phyloP scores from a whole-genome alignment of 2,888 invertebrate genomes.

The Chaitophorus viminalis region DNA sequence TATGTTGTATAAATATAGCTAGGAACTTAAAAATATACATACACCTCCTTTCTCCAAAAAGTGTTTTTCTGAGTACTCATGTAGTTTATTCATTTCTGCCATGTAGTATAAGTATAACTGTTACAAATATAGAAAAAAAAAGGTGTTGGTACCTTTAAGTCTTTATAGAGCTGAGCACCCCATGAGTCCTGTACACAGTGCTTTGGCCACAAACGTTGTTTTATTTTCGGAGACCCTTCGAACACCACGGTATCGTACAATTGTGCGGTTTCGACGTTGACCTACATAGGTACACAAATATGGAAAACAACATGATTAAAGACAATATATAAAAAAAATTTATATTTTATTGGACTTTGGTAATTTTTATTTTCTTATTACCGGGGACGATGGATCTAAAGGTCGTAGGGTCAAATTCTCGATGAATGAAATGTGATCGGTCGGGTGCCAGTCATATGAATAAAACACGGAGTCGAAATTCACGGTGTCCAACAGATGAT shows the following conservation, averaged over 20 bases:
- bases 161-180: conserved; percentile 93
- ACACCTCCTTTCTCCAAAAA: too few species aligned
- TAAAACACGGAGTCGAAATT: conserved; percentile 90
- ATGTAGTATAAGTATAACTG: not conserved
- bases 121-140: not conserved
- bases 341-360: not conserved
- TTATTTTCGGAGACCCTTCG: conserved; percentile 84
- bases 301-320: not conserved
- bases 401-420: conserved; percentile 86
- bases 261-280: conserved; percentile 79
- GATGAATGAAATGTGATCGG: conserved; percentile 94
- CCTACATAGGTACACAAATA: conserved; percentile 68
- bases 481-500: conserved; percentile 81
- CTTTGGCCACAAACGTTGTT: conserved; percentile 92
- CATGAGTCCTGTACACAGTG: conserved; percentile 96
- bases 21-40: too few species aligned
- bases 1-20: too few species aligned
- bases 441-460: conserved; percentile 97
- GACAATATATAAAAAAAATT: not conserved
- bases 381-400: conserved; percentile 78
- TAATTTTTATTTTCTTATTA: conserved; percentile 67
- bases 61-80: too few species aligned
- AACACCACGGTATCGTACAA: conserved; percentile 94
- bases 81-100: too few species aligned
- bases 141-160: conserved; percentile 75